Percentiles rank a stretch among this genome's conserved stretches.
Evolutionary conservation across 2,113 vertebrate genomes (phyloP).

Genomic region (zebrafish (Danio rerio)): GRCz12tu NC_133183.1:13704001-13704500

Average conservation of each 20-base stretch:
- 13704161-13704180: neutral
- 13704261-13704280: conserved; percentile 40
- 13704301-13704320: conserved; percentile 25
- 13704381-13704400: conserved; percentile 29
- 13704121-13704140: too few relatives aligned
- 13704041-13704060: too few relatives aligned
- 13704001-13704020: too few relatives aligned
- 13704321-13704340: conserved; percentile 46
- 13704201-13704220: too few relatives aligned
- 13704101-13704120: too few relatives aligned
- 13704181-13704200: neutral
- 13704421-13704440: conserved; percentile 31
- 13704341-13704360: conserved; percentile 34
- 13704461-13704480: conserved; percentile 96
- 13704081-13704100: too few relatives aligned
- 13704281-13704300: conserved; percentile 25
- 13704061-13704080: too few relatives aligned
- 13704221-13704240: too few relatives aligned
- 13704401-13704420: conserved; percentile 28
- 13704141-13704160: too few relatives aligned
- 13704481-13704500: conserved; percentile 94
- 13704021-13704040: too few relatives aligned
- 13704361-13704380: conserved; percentile 38
- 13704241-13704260: conserved; percentile 26
- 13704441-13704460: conserved; percentile 85